Conservation (phyloP, 2,888 invertebrate genomes). For the Cantharis flavilabris region DNA sequence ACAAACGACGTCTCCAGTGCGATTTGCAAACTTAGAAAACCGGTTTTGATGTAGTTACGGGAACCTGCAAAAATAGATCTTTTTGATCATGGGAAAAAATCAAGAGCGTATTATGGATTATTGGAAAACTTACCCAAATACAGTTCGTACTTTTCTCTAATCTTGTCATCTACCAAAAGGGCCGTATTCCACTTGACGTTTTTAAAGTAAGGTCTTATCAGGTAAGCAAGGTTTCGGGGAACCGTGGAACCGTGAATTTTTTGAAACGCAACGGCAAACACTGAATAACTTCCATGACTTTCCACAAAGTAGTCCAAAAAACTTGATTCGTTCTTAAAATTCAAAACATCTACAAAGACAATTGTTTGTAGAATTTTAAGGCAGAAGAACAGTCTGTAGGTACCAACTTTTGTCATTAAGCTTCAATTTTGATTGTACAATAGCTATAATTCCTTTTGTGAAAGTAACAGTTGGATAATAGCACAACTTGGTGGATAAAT, state of each 20-base stretch:
- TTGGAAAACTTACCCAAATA: neutral
- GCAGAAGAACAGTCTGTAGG: conserved; percentile 9
- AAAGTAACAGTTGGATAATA: neutral
- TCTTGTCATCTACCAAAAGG: neutral
- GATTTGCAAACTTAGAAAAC: conserved; percentile 63
- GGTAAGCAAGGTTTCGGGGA: conserved; percentile 40
- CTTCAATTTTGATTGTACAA: neutral
- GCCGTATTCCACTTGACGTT: conserved; percentile 40
- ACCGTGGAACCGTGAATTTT: conserved; percentile 16
- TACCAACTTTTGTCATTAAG: neutral
- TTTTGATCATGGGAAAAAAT: too few relatives aligned
- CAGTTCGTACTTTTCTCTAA: neutral
- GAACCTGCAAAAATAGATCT: conserved; percentile 43
- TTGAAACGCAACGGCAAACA: conserved; percentile 44
- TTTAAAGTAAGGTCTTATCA: conserved; percentile 42
- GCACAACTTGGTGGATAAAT: neutral
- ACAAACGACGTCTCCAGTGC: conserved; percentile 64
- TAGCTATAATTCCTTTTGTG: neutral
- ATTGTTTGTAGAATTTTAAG: neutral
- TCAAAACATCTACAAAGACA: conserved; percentile 38
- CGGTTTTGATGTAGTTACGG: conserved; percentile 55
- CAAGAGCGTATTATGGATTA: neutral
- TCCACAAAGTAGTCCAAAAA: conserved; percentile 40
- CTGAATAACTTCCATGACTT: conserved; percentile 20
- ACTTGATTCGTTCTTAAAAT: conserved; percentile 39